These are phyloP conservation scores for Anodontia alba DNA, from an alignment of 2,888 invertebrate species.

Conservation along the genomic window DNA sequence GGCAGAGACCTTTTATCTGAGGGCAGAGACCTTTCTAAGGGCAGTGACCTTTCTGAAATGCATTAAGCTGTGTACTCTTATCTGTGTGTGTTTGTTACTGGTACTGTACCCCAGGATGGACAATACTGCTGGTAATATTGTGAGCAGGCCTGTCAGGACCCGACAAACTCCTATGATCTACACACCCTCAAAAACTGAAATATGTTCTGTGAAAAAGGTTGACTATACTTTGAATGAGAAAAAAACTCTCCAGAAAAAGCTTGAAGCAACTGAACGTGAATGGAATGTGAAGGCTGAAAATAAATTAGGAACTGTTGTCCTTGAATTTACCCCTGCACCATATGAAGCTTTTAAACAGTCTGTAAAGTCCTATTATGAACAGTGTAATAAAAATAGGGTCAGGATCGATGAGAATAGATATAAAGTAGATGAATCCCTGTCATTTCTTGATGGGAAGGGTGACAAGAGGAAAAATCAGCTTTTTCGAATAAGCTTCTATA, in stretches of 20 bases:
- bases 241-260: background rate
- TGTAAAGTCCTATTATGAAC: background rate
- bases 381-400: background rate
- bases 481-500: no score
- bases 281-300: background rate
- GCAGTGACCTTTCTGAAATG: no score
- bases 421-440: no score
- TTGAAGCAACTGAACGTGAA: constrained; percentile 1
- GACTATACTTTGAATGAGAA: background rate
- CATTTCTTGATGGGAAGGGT: no score
- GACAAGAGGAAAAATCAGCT: no score
- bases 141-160: background rate
- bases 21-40: no score
- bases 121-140: no score
- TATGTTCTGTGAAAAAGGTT: background rate
- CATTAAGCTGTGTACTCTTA: no score
- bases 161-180: background rate
- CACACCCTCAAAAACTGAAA: constrained; percentile 1
- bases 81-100: no score
- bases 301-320: background rate
- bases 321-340: constrained; percentile 1
- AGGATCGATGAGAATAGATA: background rate
- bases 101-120: no score
- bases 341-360: constrained; percentile 4
- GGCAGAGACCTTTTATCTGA: no score